Evolutionary conservation across 1,140 invertebrate genomes (phyloP).

Genomic region (Bilobella aurantiaca): DNA sequence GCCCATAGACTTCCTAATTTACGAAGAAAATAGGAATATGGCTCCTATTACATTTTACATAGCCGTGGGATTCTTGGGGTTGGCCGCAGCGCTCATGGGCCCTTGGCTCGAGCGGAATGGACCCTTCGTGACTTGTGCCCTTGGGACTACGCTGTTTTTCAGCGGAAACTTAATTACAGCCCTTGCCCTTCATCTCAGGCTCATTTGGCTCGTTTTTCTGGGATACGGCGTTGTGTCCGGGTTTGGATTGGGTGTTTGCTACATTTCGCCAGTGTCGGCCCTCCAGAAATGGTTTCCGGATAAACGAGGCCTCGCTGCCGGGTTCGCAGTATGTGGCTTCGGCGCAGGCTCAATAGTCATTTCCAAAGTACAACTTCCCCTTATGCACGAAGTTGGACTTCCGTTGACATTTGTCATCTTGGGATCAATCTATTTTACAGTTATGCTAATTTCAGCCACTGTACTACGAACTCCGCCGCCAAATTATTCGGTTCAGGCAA

Average conservation of each 20-base stretch:
- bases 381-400: conserved; percentile 17
- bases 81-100: conserved; percentile 23
- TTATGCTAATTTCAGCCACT: conserved; percentile 17
- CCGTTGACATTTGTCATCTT: conserved; percentile 27
- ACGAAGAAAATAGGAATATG: conserved; percentile 13
- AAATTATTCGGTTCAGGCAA: neutral
- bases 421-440: conserved; percentile 19
- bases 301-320: conserved; percentile 24
- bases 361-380: conserved; percentile 17
- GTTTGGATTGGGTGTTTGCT: conserved; percentile 27
- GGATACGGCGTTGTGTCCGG: conserved; percentile 24
- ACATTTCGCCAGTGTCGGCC: conserved; percentile 30
- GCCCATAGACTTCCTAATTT: conserved; percentile 27
- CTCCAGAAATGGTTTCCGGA: conserved; percentile 34
- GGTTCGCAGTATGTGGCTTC: conserved; percentile 31
- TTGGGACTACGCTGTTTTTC: conserved; percentile 18
- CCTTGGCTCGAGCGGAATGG: conserved; percentile 31
- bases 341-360: conserved; percentile 29
- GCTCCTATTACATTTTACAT: conserved; percentile 31
- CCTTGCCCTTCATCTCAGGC: conserved; percentile 18
- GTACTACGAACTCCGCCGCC: conserved; percentile 25
- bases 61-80: conserved; percentile 22
- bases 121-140: conserved; percentile 11
- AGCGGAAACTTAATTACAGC: conserved; percentile 21
- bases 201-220: conserved; percentile 29